Base-by-base conservation (phyloP, 1,140 invertebrate species). In the Ylistrum balloti region DNA sequence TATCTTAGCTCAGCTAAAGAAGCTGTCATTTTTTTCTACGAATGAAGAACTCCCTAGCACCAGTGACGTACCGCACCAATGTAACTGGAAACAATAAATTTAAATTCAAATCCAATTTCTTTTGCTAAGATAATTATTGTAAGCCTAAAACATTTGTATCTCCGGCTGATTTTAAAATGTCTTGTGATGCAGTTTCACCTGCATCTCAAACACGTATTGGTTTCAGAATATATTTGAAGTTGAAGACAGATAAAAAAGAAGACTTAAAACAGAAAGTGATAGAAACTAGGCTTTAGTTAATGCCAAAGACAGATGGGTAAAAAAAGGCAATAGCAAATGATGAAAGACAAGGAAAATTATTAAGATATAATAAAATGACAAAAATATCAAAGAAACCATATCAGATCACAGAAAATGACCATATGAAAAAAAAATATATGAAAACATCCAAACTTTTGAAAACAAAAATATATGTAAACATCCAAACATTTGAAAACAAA, bases 1-100 rank as follows among this genome's bases (percentile, higher is more conserved):
- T 74, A 74, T 74, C 56, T 74, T 74, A 74, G 56, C 56, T 74
- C 56, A 28, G 56, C 56, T 9, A 74, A 74, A 74, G 22, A 74
- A 74, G 22, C 56, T 74, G 56, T 74, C 56, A 74, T 74, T 74
- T 74, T 74, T 74, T 74, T 74, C 56, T 74, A 5, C 56, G 22
- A 74, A 28, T 28, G 22, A 28, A 74, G 56, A 74, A 74, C 56
- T 74, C 56, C n/a, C 56, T 74, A 74, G 56, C 56, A 28, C 56
- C 56, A 1, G 5, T 74, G 56, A 74, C 28, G 56, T 28, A 28
- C n/a, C 56, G 28, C 56, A 74, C 22, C n/a, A 28, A 5, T 74
- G 56, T 74, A 74, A 74, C 56, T n/a, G 22, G 22, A 74, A n/a
- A 74, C 56, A 74, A 74, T 74, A 28, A 74, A 48, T 48, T 48